Base-by-base conservation (phyloP, 2,888 invertebrate genomes). In the Scaptomyza parva region DNA sequence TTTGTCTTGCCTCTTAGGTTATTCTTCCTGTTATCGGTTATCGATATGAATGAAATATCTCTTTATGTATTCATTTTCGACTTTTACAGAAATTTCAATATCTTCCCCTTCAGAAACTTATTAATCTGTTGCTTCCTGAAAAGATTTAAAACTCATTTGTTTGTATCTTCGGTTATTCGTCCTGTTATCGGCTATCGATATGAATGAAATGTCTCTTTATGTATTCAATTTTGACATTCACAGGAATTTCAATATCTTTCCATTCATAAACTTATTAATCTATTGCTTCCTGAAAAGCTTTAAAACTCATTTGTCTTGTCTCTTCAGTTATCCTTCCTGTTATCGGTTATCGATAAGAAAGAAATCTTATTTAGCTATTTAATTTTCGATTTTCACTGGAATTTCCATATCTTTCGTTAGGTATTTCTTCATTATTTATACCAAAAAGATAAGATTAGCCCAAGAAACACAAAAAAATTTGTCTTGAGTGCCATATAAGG, bases 251-350 rank as follows among this genome's bases (percentile, higher is more conserved):
- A 18, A 18, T 30, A 8, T 30, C n/a, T 30, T 30, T 28, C 9
- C 24, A n/a, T 30, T 30, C 12, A 3, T 30, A 7, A 47, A 62
- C 41, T 59, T 52, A 37, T 57, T 5, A 1, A 5, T 45, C 12
- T 8, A 1, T 14, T 17, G 6, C 14, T 14, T 14, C 33, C 33
- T 35, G n/a, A 5, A 33, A 33, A 33, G n/a, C 33, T 33, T 28
- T 28, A 2, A 9, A 9, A 28, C 28, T n/a, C n/a, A 28, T 28
- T 28, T 2, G 4, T 8, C 9, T 9, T 28, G 9, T 28, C 9
- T 28, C 28, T 28, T 28, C 2, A 3, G n/a, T 20, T 30, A 2
- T 5, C n/a, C 6, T 20, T 47, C 6, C 47, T 30, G 5, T 47
- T 30, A 30, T 20, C 47, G 18, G 30, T 40, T 18, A 3, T n/a